Percentiles rank a stretch among this genome's conserved stretches.
Evolutionary conservation across 2,888 invertebrate genomes (phyloP).

Genomic region (Rotaria sp.): DNA sequence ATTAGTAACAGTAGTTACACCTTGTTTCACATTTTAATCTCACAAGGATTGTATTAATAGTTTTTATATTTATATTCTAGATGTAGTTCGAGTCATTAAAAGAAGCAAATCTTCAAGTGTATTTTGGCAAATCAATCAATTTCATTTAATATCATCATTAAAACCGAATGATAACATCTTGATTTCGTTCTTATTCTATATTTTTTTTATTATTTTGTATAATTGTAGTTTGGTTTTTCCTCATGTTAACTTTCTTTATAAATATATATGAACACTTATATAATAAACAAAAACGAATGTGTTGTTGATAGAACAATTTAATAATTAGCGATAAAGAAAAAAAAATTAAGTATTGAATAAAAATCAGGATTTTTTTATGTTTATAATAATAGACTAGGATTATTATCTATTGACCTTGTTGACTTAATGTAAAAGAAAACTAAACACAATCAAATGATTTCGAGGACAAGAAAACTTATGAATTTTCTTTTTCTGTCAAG

Average conservation of each 20-base stretch:
- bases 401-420: background rate
- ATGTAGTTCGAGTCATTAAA: conserved; percentile 92
- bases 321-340: background rate
- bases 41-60: conserved; percentile 35
- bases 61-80: conserved; percentile 59
- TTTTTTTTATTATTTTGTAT: background rate
- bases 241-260: background rate
- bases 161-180: background rate
- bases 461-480: background rate
- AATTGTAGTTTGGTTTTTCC: background rate
- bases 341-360: no score
- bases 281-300: background rate
- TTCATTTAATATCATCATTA: conserved; percentile 51
- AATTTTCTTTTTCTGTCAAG: background rate
- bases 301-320: background rate
- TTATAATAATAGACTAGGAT: background rate
- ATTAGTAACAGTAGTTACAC: no score
- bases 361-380: no score
- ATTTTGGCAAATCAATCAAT: conserved; percentile 92
- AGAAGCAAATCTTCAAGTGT: conserved; percentile 90
- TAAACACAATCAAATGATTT: background rate
- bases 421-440: background rate
- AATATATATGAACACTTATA: no score
- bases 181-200: background rate
- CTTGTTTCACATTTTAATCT: no score